phyloP scores from a whole-genome alignment of 2,113 vertebrate species.

The Triplophysa tibetana region DNA sequence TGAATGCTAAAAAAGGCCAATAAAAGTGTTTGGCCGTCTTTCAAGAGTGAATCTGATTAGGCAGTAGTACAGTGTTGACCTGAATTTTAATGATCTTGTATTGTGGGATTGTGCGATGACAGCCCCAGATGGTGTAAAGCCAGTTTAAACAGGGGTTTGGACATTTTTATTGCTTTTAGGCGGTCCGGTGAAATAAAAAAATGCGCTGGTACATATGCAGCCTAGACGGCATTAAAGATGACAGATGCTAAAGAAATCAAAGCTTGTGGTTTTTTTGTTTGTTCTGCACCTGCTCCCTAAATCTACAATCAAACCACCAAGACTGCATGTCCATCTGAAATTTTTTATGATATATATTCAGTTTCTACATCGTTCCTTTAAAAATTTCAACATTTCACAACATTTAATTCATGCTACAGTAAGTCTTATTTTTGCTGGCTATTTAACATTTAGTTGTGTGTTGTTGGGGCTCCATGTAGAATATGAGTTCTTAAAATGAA shows the following conservation, averaged over 20 bases:
- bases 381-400: no score
- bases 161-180: background rate
- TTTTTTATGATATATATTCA: background rate
- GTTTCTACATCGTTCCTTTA: background rate
- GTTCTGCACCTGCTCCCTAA: slow-evolving; percentile 4
- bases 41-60: slow-evolving; percentile 23
- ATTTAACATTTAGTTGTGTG: background rate
- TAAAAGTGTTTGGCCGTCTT: slow-evolving; percentile 16
- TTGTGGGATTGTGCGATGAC: slow-evolving; percentile 2
- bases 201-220: slow-evolving; percentile 28
- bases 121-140: background rate
- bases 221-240: slow-evolving; percentile 4
- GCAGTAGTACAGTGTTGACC: slow-evolving; percentile 24
- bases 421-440: background rate
- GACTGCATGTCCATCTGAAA: background rate
- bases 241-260: background rate
- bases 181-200: background rate
- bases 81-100: slow-evolving; percentile 17
- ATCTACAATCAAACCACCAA: background rate
- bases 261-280: background rate
- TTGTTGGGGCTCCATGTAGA: background rate
- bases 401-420: no score
- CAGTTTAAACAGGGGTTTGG: background rate
- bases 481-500: background rate
- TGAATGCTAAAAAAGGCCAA: background rate